Evolutionary conservation across 2,888 invertebrate species (phyloP), one percentile per base, ranked within the genome.

Genomic region (Ectemnius continuus): DNA sequence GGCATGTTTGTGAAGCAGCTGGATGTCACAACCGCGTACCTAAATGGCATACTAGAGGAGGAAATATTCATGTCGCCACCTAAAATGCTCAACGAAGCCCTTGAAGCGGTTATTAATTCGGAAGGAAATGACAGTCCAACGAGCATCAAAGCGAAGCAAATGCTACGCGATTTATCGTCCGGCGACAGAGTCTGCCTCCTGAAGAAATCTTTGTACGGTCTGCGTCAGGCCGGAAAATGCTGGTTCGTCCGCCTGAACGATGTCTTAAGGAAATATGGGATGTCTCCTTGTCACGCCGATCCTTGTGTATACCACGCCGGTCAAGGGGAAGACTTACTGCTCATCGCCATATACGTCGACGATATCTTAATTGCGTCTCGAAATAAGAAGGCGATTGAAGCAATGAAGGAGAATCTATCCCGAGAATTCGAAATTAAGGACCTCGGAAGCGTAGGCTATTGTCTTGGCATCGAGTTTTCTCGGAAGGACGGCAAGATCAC

Each of bases 191-290:
- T 67, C 0, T 67, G 67, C 18, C 18, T 4, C 0, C 26, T 63
- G n/a, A 48, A 18, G 4, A 63, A 52, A 2, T 16, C 63, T 2
- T 6, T 70, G 13, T 70, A 70, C 26, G 63, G 60, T 4, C 45
- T 70, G 4, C 47, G 58, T 0, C 69, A 70, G 28, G 63, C 60
- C 2, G 36, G 48, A 0, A 4, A 63, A 0, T 26, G 58, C 0
- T 70, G 69, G 64, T 5, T 60, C 4, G 36, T 8, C 2, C 20
- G 23, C 2, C 0, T 70, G 16, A 57, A 58, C 1, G n/a, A 16
- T 16, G 14, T 0, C 59, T 48, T 48, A 11, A 48, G 4, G 3
- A 8, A 48, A 8, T 48, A 4, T 4, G 14, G 14, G 11, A 4
- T 48, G 4, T 8, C 14, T 4, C 48, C 13, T 8, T 48, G 48